Conservation (phyloP, 2,888 invertebrate species). For the Bimastos eiseni region DNA sequence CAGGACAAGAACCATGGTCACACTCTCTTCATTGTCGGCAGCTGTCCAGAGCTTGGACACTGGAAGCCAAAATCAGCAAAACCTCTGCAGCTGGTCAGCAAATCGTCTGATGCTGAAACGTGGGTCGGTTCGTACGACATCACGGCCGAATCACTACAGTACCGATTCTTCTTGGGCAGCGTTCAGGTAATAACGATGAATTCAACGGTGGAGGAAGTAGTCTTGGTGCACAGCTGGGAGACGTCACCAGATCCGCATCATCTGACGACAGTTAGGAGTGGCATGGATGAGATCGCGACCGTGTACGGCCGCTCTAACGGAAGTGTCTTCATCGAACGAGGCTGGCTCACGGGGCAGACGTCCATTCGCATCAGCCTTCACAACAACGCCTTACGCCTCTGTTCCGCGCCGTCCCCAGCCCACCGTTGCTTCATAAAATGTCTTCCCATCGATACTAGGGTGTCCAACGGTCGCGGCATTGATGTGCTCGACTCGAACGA, state of each 20-base stretch:
- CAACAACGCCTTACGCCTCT: no score
- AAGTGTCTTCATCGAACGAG: neutral
- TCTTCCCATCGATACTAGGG: slow-evolving; percentile 5
- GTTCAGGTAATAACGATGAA: neutral
- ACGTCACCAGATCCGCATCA: neutral
- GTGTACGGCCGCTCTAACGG: neutral
- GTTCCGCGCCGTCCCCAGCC: neutral
- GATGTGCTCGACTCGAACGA: neutral
- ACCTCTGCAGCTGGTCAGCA: slow-evolving; percentile 14
- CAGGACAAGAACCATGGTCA: neutral
- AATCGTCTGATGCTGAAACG: neutral
- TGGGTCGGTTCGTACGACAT: neutral
- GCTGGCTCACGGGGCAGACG: neutral
- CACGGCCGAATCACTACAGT: neutral
- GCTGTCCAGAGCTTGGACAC: slow-evolving; percentile 30
- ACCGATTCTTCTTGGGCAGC: slow-evolving; percentile 30
- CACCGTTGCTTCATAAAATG: slow-evolving; percentile 20
- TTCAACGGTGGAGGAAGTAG: neutral
- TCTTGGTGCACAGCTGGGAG: slow-evolving; percentile 20
- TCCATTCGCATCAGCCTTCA: neutral
- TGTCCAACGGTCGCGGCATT: neutral
- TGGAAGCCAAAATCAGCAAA: slow-evolving; percentile 26
- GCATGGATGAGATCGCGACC: neutral
- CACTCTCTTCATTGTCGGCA: slow-evolving; percentile 29
- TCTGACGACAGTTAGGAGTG: neutral